These are phyloP conservation scores for Erythrolamprus reginae DNA, from an alignment of 2,113 vertebrate genomes.

Conservation along the genomic window DNA sequence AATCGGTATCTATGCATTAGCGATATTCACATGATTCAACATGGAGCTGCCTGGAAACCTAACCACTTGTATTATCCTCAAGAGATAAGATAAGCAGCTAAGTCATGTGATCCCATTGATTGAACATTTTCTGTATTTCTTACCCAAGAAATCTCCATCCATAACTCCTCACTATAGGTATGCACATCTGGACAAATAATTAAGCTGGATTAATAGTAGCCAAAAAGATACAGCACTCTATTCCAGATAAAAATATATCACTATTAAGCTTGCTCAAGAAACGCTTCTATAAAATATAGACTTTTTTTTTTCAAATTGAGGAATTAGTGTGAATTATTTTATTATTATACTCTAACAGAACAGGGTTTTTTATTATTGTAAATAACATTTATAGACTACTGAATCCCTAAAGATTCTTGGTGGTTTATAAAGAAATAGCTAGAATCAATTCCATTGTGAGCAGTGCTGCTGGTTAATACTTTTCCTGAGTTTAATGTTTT, in stretches of 20 bases:
- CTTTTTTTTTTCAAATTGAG: neutral
- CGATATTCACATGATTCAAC: neutral
- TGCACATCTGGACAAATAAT: neutral
- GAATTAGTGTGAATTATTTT: neutral
- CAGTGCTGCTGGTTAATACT: neutral
- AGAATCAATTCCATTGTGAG: neutral
- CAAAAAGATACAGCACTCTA: neutral
- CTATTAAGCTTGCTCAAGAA: neutral
- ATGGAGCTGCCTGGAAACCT: neutral
- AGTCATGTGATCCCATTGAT: neutral
- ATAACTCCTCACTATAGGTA: neutral
- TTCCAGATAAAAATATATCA: neutral
- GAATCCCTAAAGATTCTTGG: neutral
- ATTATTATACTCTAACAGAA: neutral
- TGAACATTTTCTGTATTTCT: neutral
- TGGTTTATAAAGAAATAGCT: neutral
- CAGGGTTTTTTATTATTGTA: neutral
- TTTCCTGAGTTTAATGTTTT: neutral
- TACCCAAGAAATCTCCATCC: neutral
- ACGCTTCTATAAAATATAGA: neutral
- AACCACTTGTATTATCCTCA: neutral
- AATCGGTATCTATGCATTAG: neutral
- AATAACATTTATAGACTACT: neutral
- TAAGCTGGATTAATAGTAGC: neutral
- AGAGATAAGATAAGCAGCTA: neutral